Evolutionary conservation across 2,113 vertebrate species (phyloP), one percentile per base, ranked within the genome.

Genomic region (Noturus placidus): DNA sequence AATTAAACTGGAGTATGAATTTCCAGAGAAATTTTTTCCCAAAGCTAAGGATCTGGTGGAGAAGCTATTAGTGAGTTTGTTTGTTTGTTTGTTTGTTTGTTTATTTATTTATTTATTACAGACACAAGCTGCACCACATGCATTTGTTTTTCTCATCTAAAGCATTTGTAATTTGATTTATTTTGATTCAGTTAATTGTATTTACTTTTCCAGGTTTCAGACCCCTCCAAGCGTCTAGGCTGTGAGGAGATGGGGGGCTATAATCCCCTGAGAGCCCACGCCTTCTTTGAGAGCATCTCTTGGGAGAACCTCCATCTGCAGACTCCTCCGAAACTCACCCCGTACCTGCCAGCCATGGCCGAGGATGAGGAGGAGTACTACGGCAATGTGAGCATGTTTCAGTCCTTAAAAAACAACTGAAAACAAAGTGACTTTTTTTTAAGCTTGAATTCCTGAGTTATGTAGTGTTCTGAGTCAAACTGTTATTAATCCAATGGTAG

Each of bases 361-460:
- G 98, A 99, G 89, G 98, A 99, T 54, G 98, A 99, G 33, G 97
- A 99, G 92, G 98, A 99, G 92, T 99, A 97, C 94, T 99, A 99
- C 1, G 98, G 98, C 93, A 99, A 99, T 25, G 98, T 99, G 94
- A 94, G 96, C 54, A 38, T 15, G 22, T 15, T 61, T 67, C 19
- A 65, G 27, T 33, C 56, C 15, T 15, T 1, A 10, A 50, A 50
- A 3, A 30, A 38, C 33, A 56, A 42, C 35, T 2, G 42, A 9
- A 38, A 33, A 33, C n/a, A 33, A 69, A 2, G 9, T 27, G 59
- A 27, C 22, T 63, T 59, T 59, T 59, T 46, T 46, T 46, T 46
- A 14, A 5, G 27, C 17, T 59, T 19, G 17, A 57, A 19, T 63
- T 67, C 19, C 27, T 65, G 61, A 65, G 25, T 57, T 57, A 17